A percentile compares a stretch with the other conserved stretches of the same genome.
phyloP scores from a whole-genome alignment of 30 jellyfish, hydroid and myxozoan species.

The Hydra vulgaris region DNA sequence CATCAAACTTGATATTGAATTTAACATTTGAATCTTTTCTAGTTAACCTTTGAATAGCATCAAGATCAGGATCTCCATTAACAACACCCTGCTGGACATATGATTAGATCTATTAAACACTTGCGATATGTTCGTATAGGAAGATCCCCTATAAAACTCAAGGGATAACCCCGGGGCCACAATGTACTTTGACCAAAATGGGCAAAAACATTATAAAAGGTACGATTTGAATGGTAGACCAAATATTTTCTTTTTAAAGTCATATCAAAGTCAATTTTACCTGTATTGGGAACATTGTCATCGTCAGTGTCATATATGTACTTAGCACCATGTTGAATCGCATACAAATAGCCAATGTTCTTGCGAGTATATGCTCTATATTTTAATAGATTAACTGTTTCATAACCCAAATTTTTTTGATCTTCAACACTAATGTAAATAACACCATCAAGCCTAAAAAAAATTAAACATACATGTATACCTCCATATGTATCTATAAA shows the following conservation, averaged over 20 bases:
- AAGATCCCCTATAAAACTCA: slow-evolving; percentile 47
- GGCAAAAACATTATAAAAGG: no score
- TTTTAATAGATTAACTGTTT: slow-evolving; percentile 35
- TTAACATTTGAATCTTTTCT: slow-evolving; percentile 66
- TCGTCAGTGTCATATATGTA: slow-evolving; percentile 89
- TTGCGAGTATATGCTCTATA: slow-evolving; percentile 57
- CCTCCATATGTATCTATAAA: no score
- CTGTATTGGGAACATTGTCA: slow-evolving; percentile 69
- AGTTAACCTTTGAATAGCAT: slow-evolving; percentile 81
- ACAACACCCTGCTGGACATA: slow-evolving; percentile 95
- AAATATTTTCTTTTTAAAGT: not conserved
- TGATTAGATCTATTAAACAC: slow-evolving; percentile 53
- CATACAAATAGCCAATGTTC: slow-evolving; percentile 76
- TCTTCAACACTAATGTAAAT: slow-evolving; percentile 56
- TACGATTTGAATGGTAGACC: no score
- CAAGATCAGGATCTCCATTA: slow-evolving; percentile 93
- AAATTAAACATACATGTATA: no score
- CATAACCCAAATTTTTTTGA: slow-evolving; percentile 51
- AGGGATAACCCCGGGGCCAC: slow-evolving; percentile 99
- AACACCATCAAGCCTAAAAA: slow-evolving; percentile 48
- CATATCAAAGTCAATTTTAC: not conserved
- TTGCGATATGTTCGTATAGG: slow-evolving; percentile 53
- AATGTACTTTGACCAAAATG: slow-evolving; percentile 87
- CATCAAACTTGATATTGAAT: slow-evolving; percentile 63
- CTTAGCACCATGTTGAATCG: slow-evolving; percentile 91